Evolutionary conservation across 2,113 vertebrate genomes (phyloP).

Genomic region (Gracilinanus agilis): DNA sequence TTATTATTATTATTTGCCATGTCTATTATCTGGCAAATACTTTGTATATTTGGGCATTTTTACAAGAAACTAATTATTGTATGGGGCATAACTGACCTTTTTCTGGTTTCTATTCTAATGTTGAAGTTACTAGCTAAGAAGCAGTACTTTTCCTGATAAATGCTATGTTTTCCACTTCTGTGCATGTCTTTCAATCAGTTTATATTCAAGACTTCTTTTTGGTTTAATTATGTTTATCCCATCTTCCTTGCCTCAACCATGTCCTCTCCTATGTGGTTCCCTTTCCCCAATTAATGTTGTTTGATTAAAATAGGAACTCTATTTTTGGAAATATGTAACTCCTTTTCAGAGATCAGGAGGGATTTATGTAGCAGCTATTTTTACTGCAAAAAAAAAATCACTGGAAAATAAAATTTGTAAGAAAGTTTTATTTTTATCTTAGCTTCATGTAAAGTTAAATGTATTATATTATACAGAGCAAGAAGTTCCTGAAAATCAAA

Average conservation of each 20-base stretch:
- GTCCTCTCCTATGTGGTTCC: not conserved
- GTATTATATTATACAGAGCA: conserved; percentile 62
- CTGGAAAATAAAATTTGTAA: conserved; percentile 86
- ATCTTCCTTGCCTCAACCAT: not conserved
- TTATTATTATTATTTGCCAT: conserved; percentile 62
- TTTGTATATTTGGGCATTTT: conserved; percentile 82
- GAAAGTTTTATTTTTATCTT: conserved; percentile 87
- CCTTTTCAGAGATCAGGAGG: conserved; percentile 86
- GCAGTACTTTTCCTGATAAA: conserved; percentile 83
- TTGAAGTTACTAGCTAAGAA: conserved; percentile 77
- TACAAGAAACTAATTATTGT: conserved; percentile 81
- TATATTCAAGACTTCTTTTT: conserved; percentile 80
- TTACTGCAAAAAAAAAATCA: conserved; percentile 87
- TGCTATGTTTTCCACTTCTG: conserved; percentile 81
- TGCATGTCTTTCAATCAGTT: conserved; percentile 82
- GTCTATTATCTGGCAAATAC: conserved; percentile 72
- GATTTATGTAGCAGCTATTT: conserved; percentile 89
- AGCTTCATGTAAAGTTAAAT: conserved; percentile 76
- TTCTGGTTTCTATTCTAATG: conserved; percentile 78
- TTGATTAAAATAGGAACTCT: conserved; percentile 85
- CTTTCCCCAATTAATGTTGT: conserved; percentile 70
- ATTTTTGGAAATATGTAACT: conserved; percentile 87
- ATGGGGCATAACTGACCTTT: conserved; percentile 68
- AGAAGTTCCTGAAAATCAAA: conserved; percentile 51
- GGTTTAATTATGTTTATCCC: conserved; percentile 70